Conservation (phyloP, 30 jellyfish, hydroid and myxozoan genomes). For the Hydractinia symbiolongicarpus region DNA sequence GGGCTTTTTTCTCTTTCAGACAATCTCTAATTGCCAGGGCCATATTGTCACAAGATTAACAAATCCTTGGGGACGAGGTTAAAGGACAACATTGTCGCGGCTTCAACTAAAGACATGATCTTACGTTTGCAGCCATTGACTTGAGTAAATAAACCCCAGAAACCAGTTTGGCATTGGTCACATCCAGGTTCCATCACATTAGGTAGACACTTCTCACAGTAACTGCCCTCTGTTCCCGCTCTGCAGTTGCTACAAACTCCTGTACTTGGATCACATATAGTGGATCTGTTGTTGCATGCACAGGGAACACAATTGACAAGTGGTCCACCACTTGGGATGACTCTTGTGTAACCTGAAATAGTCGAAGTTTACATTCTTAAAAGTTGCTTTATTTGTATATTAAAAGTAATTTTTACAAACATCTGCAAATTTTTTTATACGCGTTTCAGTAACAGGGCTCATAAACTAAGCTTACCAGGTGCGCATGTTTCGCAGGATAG, state of each 20-base stretch:
- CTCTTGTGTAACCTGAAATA: constrained; percentile 80
- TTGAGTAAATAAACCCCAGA: constrained; percentile 67
- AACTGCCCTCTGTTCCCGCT: constrained; percentile 83
- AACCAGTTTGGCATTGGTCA: constrained; percentile 74
- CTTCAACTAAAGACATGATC: not conserved
- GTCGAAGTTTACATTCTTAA: too few species aligned
- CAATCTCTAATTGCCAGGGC: too few species aligned
- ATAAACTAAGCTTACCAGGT: constrained; percentile 34
- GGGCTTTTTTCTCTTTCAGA: too few species aligned
- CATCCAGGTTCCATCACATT: constrained; percentile 70
- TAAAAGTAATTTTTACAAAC: not conserved
- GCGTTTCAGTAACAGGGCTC: not conserved
- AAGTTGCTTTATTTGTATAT: not conserved
- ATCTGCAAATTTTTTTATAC: not conserved
- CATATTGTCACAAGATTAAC: too few species aligned
- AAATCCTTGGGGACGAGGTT: too few species aligned
- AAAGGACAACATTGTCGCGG: too few species aligned
- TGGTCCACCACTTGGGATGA: constrained; percentile 85
- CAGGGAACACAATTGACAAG: constrained; percentile 83
- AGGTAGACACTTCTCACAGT: constrained; percentile 86
- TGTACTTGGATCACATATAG: constrained; percentile 57
- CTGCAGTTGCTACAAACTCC: constrained; percentile 77
- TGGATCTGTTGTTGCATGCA: constrained; percentile 62
- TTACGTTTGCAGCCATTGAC: constrained; percentile 79
- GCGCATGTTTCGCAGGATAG: constrained; percentile 83